A percentile compares a stretch with the other conserved stretches of the same genome.
These are phyloP conservation scores for Suillia variegata DNA, from an alignment of 2,888 invertebrate species.

Conservation along the genomic window DNA sequence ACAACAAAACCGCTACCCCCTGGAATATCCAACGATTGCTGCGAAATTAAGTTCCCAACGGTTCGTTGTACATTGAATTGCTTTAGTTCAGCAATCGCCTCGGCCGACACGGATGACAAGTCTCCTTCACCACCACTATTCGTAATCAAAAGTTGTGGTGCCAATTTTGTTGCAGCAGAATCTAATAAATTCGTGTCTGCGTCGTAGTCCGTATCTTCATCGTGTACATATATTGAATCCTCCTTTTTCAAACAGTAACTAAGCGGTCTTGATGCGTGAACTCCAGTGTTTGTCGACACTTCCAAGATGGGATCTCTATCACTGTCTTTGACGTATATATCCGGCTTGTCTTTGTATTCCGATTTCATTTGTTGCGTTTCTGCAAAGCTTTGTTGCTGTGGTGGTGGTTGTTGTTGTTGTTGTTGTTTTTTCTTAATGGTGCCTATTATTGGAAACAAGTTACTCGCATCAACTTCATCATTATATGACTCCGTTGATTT, in stretches of 20 bases:
- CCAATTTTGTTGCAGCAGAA: background rate
- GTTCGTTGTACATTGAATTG: slow-evolving; percentile 5
- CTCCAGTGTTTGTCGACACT: too few species aligned
- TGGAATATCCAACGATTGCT: slow-evolving; percentile 76
- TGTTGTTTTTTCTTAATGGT: background rate
- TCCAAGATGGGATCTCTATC: too few species aligned
- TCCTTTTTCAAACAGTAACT: slow-evolving; percentile 35
- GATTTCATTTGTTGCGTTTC: too few species aligned
- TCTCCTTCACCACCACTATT: too few species aligned
- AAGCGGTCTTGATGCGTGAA: slow-evolving; percentile 32
- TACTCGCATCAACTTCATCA: background rate
- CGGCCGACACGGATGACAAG: too few species aligned
- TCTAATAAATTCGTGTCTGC: slow-evolving; percentile 19
- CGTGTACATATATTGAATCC: slow-evolving; percentile 42
- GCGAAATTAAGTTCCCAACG: slow-evolving; percentile 21
- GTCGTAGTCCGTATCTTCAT: slow-evolving; percentile 30
- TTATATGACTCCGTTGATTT: background rate
- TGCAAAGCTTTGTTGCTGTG: background rate
- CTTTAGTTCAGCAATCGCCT: too few species aligned
- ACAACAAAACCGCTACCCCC: slow-evolving; percentile 21
- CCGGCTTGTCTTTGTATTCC: too few species aligned
- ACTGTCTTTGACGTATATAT: too few species aligned
- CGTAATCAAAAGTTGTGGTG: too few species aligned
- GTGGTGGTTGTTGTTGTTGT: background rate
- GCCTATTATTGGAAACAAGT: background rate